These are phyloP conservation scores for Euthynnus affinis DNA, from an alignment of 2,797 vertebrate genomes.

Conservation along the genomic window DNA sequence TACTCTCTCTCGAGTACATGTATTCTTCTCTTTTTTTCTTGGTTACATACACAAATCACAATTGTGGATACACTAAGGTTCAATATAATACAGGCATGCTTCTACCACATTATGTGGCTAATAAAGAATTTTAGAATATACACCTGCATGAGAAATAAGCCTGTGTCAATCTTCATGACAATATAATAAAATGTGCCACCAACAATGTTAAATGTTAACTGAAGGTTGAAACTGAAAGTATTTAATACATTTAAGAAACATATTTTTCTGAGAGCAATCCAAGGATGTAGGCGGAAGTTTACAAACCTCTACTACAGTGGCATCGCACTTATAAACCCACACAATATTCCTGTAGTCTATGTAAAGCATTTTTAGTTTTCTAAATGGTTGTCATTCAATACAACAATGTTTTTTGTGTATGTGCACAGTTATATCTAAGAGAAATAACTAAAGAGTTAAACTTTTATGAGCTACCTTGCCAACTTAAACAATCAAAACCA, in stretches of 20 bases:
- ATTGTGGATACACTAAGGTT: neutral
- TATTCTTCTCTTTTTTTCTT: neutral
- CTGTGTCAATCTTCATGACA: neutral
- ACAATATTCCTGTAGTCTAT: neutral
- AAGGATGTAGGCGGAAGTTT: neutral
- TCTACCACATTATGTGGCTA: neutral
- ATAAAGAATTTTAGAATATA: neutral
- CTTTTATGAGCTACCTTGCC: no score
- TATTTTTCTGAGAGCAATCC: neutral
- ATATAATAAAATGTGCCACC: neutral
- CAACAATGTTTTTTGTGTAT: neutral
- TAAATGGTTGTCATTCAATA: neutral
- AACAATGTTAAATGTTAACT: neutral
- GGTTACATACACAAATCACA: neutral
- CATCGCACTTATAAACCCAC: neutral
- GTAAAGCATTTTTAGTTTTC: neutral
- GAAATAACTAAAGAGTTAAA: no score
- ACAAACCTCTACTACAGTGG: neutral
- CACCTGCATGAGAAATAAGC: neutral
- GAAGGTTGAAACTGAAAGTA: neutral
- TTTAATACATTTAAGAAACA: neutral
- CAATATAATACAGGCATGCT: neutral
- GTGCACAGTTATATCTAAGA: no score
- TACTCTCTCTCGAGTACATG: slow-evolving; percentile 2
- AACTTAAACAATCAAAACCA: neutral